Conservation (phyloP, 2,797 vertebrate species). For the Hippoglossus hippoglossus region DNA sequence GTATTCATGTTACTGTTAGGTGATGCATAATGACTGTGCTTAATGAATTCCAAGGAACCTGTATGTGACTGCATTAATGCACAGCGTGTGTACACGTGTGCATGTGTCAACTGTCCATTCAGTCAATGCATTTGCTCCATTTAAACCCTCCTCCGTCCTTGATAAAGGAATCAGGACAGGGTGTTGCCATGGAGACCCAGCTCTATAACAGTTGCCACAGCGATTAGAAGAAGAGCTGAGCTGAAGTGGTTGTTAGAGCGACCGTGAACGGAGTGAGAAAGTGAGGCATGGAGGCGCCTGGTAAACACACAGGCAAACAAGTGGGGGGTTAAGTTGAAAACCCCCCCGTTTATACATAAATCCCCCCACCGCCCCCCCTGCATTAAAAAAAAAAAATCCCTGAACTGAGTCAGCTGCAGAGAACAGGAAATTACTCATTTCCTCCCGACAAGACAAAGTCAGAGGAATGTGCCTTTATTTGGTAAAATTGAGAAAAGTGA, state of each 20-base stretch:
- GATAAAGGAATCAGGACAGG: slow-evolving; percentile 81
- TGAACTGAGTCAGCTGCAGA: slow-evolving; percentile 38
- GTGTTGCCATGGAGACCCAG: slow-evolving; percentile 84
- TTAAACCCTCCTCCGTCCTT: slow-evolving; percentile 79
- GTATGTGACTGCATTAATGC: slow-evolving; percentile 7
- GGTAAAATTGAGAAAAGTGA: slow-evolving; percentile 18
- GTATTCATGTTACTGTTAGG: not conserved
- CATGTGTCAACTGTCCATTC: slow-evolving; percentile 55
- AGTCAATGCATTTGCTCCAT: slow-evolving; percentile 50
- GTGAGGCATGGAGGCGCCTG: slow-evolving; percentile 40
- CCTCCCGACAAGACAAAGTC: slow-evolving; percentile 46
- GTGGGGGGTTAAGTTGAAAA: slow-evolving; percentile 50
- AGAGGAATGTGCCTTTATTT: slow-evolving; percentile 44
- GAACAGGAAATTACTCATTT: slow-evolving; percentile 63
- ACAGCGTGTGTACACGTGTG: slow-evolving; percentile 12
- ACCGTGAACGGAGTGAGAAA: slow-evolving; percentile 63
- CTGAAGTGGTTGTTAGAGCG: slow-evolving; percentile 82
- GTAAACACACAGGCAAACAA: slow-evolving; percentile 56
- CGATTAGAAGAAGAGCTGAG: slow-evolving; percentile 72
- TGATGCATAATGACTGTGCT: not conserved
- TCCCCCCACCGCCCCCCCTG: not conserved
- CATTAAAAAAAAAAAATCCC: slow-evolving; percentile 6
- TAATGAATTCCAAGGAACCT: not conserved
- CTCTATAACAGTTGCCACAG: slow-evolving; percentile 84
- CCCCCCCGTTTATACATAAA: not conserved